Conservation (phyloP, 2,113 vertebrate species). For the Lasiurus cinereus region DNA sequence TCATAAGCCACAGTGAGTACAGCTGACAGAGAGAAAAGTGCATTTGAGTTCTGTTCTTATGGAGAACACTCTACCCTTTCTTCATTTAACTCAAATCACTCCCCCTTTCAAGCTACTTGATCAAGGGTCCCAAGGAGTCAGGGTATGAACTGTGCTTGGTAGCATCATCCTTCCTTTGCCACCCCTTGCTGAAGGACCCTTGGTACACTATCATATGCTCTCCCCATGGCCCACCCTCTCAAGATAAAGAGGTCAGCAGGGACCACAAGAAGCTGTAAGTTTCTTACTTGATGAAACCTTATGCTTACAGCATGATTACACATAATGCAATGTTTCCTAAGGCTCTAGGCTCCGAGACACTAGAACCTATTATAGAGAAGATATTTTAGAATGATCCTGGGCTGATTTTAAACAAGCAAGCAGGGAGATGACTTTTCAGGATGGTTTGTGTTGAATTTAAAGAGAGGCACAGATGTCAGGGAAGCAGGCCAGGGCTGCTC, state of each 20-base stretch:
- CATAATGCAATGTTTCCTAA: background rate
- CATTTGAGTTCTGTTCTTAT: background rate
- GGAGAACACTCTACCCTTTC: background rate
- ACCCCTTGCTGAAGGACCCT: background rate
- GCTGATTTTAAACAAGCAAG: constrained; percentile 16
- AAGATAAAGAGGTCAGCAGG: background rate
- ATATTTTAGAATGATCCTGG: background rate
- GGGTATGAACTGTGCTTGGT: no score
- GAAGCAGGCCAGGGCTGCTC: background rate
- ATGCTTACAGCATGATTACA: background rate
- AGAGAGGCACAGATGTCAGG: background rate
- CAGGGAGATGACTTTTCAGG: background rate
- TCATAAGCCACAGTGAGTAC: background rate
- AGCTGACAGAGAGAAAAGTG: background rate
- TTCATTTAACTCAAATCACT: background rate
- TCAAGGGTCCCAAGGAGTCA: fast-evolving
- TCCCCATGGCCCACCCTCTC: background rate
- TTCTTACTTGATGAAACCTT: background rate
- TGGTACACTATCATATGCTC: background rate
- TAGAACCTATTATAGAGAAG: background rate
- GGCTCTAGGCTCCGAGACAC: background rate
- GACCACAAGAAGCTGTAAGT: background rate
- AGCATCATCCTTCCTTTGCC: background rate
- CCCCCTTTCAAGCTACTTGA: background rate
- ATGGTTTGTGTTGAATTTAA: background rate